Evolutionary conservation across 2,888 invertebrate genomes (phyloP), one percentile per base, ranked within the genome.

Genomic region (Meganola albula): DNA sequence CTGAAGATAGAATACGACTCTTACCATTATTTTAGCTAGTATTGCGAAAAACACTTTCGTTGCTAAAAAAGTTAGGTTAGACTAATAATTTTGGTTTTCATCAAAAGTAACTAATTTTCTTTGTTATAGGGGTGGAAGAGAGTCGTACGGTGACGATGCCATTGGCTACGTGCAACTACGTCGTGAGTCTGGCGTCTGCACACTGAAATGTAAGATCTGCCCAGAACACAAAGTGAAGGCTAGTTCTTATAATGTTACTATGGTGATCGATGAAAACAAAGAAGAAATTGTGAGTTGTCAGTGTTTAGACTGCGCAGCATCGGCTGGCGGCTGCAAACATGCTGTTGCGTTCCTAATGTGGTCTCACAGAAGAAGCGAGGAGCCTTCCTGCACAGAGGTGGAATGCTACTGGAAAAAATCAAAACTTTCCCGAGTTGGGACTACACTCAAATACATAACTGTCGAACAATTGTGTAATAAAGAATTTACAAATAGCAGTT

Each of bases 301-400:
- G 10, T 36, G 27, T 22, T 12, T 33, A n/a, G 36, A 42, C 23
- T 42, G 42, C 34, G 33, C 36, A 20, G 38, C 42, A 12, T 27
- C 31, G 20, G 27, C 18, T 25, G 31, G 31, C 20, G 42, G 31
- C 5, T 34, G 42, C 22, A 42, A 42, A 27, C 36, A 42, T 12
- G 28, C 33, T 2, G 38, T 36, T 10, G 32, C 33, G 14, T 36
- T 42, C 27, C 9, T 25, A 3, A 33, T 38, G 23, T 36, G 42
- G 35, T 33, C 35, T 6, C 31, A 33, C 21, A 38, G 27, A 23
- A 30, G 35, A 10, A 9, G 35, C 9, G 36, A 36, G 8, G 38
- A 38, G 12, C 32, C 36, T 12, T 31, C 38, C 13, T 11, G n/a
- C 12, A 38, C 35, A 10, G 24, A 32, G n/a, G 29, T 14, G 4